Base-by-base conservation (phyloP, 2,113 vertebrate species). In the Haemorhous mexicanus region DNA sequence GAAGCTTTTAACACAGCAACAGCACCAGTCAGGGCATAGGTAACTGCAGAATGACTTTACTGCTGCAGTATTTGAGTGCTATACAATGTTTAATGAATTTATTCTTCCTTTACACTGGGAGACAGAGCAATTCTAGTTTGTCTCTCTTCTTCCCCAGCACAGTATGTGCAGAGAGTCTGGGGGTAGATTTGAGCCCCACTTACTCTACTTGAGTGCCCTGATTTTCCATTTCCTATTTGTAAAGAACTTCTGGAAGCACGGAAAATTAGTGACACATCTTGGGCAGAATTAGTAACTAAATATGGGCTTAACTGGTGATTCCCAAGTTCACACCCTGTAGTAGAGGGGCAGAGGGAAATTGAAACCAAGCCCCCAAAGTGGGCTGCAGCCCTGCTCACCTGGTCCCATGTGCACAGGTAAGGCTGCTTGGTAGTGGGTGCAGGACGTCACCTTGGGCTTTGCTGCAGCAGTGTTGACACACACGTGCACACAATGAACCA, bases 381-480 rank as follows among this genome's bases (percentile, higher is more conserved):
- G 24, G 10, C 32, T 61, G 17, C 53, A 79, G 50, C 17, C 18
- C 13, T 14, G 26, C 15, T n/a, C 18, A 33, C 7, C n/a, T 15
- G 46, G 23, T 80, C 43, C 37, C 75, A 58, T 0, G 0, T 17
- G 20, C 24, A 43, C 6, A 4, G 24, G 18, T 21, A 61, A 72
- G 62, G 26, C 37, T 7, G 6, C 2, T 0, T 28, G 37, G 37
- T 11, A 28, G 18, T 8, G 35, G n/a, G 28, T 27, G 7, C 0
- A 5, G n/a, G 46, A 70, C 0, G 0, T 27, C 33, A 53, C 19
- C 63, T 44, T 2, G 0, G n/a, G 26, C 46, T 82, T 49, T 4
- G 3, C 55, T 56, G n/a, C 20, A 87, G 63, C 43, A 62, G 37
- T 14, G 37, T 9, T 0, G 0, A 68, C 56, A 78, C 53, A 49